phyloP scores from a whole-genome alignment of 2,797 vertebrate species.

The Taeniopygia guttata region DNA sequence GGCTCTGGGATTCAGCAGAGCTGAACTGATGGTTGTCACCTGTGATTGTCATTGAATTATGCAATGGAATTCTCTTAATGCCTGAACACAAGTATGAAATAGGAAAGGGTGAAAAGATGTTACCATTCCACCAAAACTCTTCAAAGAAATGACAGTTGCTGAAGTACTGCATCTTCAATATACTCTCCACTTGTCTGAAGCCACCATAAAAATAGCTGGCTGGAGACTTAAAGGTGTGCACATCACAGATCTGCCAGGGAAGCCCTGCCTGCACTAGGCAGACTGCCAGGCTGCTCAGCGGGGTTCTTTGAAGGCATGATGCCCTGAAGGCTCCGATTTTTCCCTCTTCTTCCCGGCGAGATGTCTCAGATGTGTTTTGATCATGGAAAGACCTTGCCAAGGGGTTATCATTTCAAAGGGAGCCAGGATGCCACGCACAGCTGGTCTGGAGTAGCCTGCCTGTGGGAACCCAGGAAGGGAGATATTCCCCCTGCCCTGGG shows the following conservation, averaged over 20 bases:
- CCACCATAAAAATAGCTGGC: background rate
- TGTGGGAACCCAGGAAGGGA: too few species aligned
- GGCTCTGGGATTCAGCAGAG: slow-evolving; percentile 5
- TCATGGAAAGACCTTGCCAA: background rate
- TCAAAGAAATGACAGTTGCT: background rate
- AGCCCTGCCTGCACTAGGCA: background rate
- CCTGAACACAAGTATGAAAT: background rate
- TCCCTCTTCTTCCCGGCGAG: background rate
- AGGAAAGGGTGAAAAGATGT: background rate
- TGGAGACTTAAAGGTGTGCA: background rate
- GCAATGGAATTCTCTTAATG: background rate
- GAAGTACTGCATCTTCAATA: background rate
- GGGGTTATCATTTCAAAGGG: background rate
- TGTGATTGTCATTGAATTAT: background rate
- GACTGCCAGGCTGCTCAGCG: background rate
- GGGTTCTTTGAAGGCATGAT: background rate
- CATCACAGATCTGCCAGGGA: background rate
- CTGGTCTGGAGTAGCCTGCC: background rate
- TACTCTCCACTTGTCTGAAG: background rate
- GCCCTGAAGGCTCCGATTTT: background rate
- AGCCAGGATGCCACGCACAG: background rate
- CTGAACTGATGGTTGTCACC: background rate
- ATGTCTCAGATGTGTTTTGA: slow-evolving; percentile 1
- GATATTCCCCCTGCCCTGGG: too few species aligned
- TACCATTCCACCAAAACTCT: background rate